Evolutionary conservation across 2,113 vertebrate genomes (phyloP).

Genomic region (Indicator indicator): DNA sequence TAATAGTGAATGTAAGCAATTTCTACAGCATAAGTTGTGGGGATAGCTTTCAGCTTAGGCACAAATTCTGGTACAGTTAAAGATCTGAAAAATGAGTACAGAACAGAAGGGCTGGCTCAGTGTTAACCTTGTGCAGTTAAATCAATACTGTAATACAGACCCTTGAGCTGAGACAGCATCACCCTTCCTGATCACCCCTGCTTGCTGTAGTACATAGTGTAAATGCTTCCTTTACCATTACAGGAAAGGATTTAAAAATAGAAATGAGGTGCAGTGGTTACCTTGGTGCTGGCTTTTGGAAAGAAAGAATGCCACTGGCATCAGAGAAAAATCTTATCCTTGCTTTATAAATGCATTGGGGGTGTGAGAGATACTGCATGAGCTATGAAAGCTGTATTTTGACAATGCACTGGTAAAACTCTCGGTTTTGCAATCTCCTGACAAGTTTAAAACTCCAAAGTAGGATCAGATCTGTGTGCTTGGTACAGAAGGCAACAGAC

Average conservation of each 20-base stretch:
- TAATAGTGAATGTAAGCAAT: not conserved
- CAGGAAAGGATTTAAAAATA: not conserved
- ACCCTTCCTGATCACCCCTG: not conserved
- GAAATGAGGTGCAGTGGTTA: not conserved
- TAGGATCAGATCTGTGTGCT: not conserved
- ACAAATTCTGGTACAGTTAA: not conserved
- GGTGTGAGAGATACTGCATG: not conserved
- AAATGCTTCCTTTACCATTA: not conserved
- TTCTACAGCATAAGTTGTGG: not conserved
- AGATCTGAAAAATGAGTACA: constrained; percentile 45
- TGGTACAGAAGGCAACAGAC: not conserved
- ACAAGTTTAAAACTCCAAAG: not conserved
- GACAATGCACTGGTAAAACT: not conserved
- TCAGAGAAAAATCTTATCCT: not conserved
- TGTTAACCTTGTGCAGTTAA: constrained; percentile 36
- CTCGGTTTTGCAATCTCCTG: not conserved
- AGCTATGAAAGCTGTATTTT: not conserved
- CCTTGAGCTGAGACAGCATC: not conserved
- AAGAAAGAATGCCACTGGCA: not conserved
- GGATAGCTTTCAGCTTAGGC: constrained; percentile 23
- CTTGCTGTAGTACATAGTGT: not conserved
- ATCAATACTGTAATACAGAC: constrained; percentile 64
- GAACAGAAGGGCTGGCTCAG: constrained; percentile 28
- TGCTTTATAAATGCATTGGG: not conserved
- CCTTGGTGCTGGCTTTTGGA: not conserved